A percentile compares a stretch with the other conserved stretches of the same genome.
Conservation (phyloP, 2,888 invertebrate genomes). For the Drosophila borborema region DNA sequence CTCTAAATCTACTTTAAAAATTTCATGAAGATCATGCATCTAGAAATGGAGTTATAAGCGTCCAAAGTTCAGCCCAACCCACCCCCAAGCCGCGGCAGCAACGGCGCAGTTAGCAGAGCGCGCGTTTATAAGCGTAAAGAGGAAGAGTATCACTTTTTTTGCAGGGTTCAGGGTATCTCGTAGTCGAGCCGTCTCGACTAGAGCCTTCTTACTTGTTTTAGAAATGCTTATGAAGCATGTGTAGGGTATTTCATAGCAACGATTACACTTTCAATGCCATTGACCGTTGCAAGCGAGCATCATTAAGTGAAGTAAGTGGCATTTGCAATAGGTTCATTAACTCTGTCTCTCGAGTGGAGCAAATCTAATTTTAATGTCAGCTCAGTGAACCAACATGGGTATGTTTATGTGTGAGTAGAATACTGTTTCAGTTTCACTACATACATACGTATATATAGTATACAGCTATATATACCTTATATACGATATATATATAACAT, state of each 20-base stretch:
- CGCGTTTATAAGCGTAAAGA: too few species aligned
- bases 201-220: too few species aligned
- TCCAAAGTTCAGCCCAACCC: too few species aligned
- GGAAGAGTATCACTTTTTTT: too few species aligned
- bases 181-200: too few species aligned
- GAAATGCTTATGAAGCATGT: too few species aligned
- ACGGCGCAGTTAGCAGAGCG: too few species aligned
- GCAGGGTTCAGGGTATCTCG: too few species aligned
- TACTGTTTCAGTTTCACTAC: neutral
- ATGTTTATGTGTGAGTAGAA: neutral
- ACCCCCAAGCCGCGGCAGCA: too few species aligned
- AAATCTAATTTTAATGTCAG: conserved; percentile 8
- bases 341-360: conserved; percentile 11
- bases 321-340: conserved; percentile 26
- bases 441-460: neutral
- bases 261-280: neutral
- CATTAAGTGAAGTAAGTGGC: conserved; percentile 29
- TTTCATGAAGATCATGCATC: too few species aligned
- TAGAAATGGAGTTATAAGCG: too few species aligned
- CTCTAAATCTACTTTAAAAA: too few species aligned
- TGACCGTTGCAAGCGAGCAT: neutral
- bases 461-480: neutral
- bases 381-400: neutral
- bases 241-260: conserved; percentile 10
- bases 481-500: conserved; percentile 1